These are phyloP conservation scores for Arion vulgaris DNA, from an alignment of 1,140 invertebrate species.

Conservation along the genomic window DNA sequence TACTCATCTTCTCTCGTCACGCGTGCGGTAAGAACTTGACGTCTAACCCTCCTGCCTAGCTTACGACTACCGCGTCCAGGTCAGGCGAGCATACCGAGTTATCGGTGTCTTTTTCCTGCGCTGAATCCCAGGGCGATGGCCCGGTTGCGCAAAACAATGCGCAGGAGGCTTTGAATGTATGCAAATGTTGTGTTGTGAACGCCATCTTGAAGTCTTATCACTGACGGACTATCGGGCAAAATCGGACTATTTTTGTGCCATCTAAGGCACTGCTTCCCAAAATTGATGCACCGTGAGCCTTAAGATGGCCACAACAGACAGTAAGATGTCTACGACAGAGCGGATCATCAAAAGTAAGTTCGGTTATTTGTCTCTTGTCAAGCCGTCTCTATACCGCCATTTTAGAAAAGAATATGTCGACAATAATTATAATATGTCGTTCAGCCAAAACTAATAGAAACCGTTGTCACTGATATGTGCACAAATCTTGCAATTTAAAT, in stretches of 20 bases:
- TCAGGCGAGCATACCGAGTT: slow-evolving; percentile 9
- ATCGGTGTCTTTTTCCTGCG: slow-evolving; percentile 39
- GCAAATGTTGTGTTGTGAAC: slow-evolving; percentile 73
- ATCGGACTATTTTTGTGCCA: slow-evolving; percentile 64
- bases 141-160: slow-evolving; percentile 70
- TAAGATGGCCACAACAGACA: slow-evolving; percentile 70
- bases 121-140: slow-evolving; percentile 64
- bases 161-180: slow-evolving; percentile 65
- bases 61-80: slow-evolving; percentile 8
- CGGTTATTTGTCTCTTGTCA: slow-evolving; percentile 28
- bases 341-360: slow-evolving; percentile 82
- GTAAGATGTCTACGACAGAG: slow-evolving; percentile 81
- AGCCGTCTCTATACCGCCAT: slow-evolving; percentile 59
- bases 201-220: slow-evolving; percentile 70
- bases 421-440: slow-evolving; percentile 44
- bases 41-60: neutral
- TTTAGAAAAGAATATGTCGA: slow-evolving; percentile 30
- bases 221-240: slow-evolving; percentile 51
- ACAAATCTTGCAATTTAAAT: too few relatives aligned
- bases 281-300: slow-evolving; percentile 55
- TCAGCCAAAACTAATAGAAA: neutral
- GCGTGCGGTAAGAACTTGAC: too few relatives aligned
- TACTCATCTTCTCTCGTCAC: too few relatives aligned
- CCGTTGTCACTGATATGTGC: too few relatives aligned
- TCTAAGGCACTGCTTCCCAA: slow-evolving; percentile 56